phyloP scores from a whole-genome alignment of 2,888 invertebrate species.

The Macrostomum cliftonense region DNA sequence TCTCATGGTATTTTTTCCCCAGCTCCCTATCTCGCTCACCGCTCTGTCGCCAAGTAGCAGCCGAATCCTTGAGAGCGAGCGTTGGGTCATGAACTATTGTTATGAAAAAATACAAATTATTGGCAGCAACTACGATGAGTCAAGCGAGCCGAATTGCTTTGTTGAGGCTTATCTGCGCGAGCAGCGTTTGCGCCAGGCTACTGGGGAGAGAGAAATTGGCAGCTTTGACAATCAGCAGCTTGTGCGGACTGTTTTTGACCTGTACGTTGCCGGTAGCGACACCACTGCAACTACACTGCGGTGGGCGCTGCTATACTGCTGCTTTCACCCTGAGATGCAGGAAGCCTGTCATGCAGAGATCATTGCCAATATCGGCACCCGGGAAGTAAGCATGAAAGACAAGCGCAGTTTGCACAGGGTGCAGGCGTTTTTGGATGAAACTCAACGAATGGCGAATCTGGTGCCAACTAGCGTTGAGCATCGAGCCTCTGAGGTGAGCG shows the following conservation, averaged over 20 bases:
- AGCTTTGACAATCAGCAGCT: constrained; percentile 4
- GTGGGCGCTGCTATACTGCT: constrained; percentile 61
- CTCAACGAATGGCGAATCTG: constrained; percentile 18
- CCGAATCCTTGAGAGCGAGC: too few relatives aligned
- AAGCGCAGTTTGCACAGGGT: constrained; percentile 15
- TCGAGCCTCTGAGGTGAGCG: constrained; percentile 8
- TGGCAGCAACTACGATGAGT: neutral
- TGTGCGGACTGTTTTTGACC: constrained; percentile 13
- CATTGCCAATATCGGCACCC: constrained; percentile 26
- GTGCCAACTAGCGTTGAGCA: constrained; percentile 18
- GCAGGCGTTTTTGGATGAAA: constrained; percentile 22
- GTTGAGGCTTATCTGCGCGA: constrained; percentile 18
- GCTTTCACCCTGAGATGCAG: constrained; percentile 58
- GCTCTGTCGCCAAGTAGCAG: too few relatives aligned
- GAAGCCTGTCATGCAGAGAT: constrained; percentile 36
- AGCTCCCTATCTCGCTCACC: too few relatives aligned
- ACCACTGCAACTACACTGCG: constrained; percentile 64
- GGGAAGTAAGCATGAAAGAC: constrained; percentile 14
- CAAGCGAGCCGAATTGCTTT: constrained; percentile 13
- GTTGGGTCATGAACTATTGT: too few relatives aligned
- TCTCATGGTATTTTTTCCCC: too few relatives aligned
- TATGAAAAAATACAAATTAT: too few relatives aligned
- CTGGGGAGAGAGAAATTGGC: neutral
- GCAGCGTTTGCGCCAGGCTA: constrained; percentile 1
- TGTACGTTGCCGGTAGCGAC: constrained; percentile 39